These are phyloP conservation scores for Pachyrhynchus sulphureomaculatus DNA, from an alignment of 1,140 invertebrate species.

Conservation along the genomic window DNA sequence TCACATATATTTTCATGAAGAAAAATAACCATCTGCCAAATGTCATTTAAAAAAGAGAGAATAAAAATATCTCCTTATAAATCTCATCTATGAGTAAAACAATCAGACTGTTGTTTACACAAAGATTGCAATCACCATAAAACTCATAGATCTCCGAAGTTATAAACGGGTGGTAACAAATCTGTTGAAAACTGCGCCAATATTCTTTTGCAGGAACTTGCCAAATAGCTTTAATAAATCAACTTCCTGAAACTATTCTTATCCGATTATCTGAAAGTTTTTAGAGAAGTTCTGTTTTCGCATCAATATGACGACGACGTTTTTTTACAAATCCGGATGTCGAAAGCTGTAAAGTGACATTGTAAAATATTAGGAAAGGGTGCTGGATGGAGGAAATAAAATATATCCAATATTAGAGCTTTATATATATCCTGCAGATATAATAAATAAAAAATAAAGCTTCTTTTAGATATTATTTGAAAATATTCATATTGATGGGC, in stretches of 20 bases:
- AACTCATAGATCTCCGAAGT: conserved; percentile 23
- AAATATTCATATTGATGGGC: no score
- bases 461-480: no score
- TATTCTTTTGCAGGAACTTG: conserved; percentile 23
- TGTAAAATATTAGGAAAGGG: no score
- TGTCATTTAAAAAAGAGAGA: no score
- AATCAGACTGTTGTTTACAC: conserved; percentile 16
- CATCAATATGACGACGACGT: background rate
- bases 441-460: no score
- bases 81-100: conserved; percentile 11
- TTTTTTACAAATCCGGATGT: conserved; percentile 2
- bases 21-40: no score
- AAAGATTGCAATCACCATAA: conserved; percentile 22
- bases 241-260: conserved; percentile 26
- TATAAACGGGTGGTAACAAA: conserved; percentile 19
- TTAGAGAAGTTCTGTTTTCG: conserved; percentile 2
- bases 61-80: background rate
- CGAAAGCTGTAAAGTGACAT: background rate
- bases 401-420: no score
- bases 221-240: conserved; percentile 25
- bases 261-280: conserved; percentile 26
- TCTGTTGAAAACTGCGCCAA: conserved; percentile 25
- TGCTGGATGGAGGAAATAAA: no score
- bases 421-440: no score
- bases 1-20: no score